A percentile compares a stretch with the other conserved stretches of the same genome.
phyloP scores from a whole-genome alignment of 2,888 invertebrate species.

The Coleophora flavipennella region DNA sequence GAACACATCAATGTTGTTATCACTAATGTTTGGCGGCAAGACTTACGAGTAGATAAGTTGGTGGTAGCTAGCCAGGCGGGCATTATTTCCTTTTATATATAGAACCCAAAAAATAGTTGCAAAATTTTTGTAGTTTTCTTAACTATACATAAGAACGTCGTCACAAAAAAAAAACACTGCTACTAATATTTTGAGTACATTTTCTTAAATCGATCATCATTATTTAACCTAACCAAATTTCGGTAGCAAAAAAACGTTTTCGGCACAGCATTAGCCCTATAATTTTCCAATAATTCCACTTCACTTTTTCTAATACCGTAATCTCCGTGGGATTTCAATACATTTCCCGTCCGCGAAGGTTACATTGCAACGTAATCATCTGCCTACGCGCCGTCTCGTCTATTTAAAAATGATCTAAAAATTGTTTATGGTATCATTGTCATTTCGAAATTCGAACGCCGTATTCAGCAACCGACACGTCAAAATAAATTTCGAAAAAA shows the following conservation, averaged over 20 bases:
- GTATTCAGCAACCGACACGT: conserved; percentile 48
- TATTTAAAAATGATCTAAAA: conserved; percentile 29
- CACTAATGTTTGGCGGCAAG: no score
- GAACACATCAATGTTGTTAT: no score
- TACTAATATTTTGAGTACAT: no score
- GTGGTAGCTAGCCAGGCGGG: no score
- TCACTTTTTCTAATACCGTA: conserved; percentile 50
- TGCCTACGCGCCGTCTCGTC: conserved; percentile 18
- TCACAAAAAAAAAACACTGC: no score
- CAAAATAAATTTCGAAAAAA: conserved; percentile 53
- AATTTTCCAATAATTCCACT: conserved; percentile 64
- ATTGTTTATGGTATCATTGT: conserved; percentile 60
- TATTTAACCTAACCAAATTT: conserved; percentile 35
- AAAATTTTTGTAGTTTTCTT: no score
- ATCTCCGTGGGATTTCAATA: conserved; percentile 65
- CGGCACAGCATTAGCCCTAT: conserved; percentile 43
- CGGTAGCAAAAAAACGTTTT: conserved; percentile 23
- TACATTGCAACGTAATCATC: conserved; percentile 46
- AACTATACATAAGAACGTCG: no score
- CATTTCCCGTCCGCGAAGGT: conserved; percentile 46
- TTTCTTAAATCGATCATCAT: conserved; percentile 27
- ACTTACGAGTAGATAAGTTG: no score
- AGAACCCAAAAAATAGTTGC: no score
- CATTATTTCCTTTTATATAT: no score
- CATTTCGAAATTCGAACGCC: conserved; percentile 20